Conservation (phyloP, 35 echinoderm and acorn worm genomes). For the Anneissia japonica region DNA sequence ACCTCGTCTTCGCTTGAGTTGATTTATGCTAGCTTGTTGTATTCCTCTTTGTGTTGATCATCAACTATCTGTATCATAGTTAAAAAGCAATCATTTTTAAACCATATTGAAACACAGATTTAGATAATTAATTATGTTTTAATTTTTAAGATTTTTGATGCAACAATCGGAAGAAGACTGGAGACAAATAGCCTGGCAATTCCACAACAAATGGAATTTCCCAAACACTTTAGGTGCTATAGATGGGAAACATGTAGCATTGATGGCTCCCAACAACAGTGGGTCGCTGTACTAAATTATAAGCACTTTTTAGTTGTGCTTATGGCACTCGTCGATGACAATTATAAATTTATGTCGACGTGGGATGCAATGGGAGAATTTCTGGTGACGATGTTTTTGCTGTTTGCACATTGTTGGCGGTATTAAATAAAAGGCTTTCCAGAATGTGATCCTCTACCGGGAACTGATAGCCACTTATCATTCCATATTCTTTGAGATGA, state of each 20-base stretch:
- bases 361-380: conserved; percentile 16
- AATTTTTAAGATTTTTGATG: no score
- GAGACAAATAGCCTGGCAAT: conserved; percentile 24
- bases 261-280: conserved; percentile 31
- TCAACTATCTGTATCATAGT: no score
- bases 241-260: conserved; percentile 62
- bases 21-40: no score
- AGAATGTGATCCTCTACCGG: no score
- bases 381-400: conserved; percentile 36
- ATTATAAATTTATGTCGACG: conserved; percentile 53
- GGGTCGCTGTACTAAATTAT: conserved; percentile 49
- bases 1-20: no score
- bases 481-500: no score
- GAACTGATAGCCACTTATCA: no score
- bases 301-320: conserved; percentile 55
- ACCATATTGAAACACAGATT: no score
- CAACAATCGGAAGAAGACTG: no score
- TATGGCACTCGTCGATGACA: conserved; percentile 37
- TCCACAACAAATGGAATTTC: conserved; percentile 36
- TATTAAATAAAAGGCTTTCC: background rate
- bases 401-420: background rate
- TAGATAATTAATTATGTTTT: no score
- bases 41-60: no score
- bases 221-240: conserved; percentile 53
- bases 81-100: no score